phyloP scores from a whole-genome alignment of 2,888 invertebrate genomes.

The Elegia similella region DNA sequence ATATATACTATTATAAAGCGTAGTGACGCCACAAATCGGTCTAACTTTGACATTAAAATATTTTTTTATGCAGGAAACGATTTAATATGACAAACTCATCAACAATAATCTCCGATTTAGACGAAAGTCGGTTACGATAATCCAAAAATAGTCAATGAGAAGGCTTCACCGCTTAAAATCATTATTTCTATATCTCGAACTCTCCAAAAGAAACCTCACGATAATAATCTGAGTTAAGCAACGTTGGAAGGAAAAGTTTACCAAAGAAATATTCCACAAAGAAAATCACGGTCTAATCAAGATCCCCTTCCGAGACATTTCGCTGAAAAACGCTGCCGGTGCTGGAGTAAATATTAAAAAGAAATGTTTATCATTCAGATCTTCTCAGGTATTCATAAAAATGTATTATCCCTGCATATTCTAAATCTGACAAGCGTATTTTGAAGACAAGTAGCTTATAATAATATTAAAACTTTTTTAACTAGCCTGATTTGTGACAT shows the following conservation, averaged over 20 bases:
- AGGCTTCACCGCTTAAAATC: neutral
- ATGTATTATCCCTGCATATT: constrained; percentile 5
- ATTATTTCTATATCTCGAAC: constrained; percentile 1
- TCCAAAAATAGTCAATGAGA: neutral
- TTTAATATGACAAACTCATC: no score
- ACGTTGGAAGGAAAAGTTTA: constrained; percentile 27
- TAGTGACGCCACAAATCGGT: no score
- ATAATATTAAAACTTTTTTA: no score
- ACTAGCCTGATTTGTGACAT: no score
- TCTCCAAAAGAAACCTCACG: constrained; percentile 3
- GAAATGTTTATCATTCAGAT: constrained; percentile 16
- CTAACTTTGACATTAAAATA: no score
- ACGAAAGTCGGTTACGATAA: no score
- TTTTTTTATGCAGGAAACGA: no score
- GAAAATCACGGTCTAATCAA: constrained; percentile 45
- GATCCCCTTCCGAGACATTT: constrained; percentile 46
- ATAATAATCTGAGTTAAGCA: constrained; percentile 14
- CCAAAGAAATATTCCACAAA: constrained; percentile 38
- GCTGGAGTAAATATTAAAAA: neutral
- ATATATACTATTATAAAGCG: no score
- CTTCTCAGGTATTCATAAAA: constrained; percentile 10
- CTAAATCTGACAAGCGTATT: neutral
- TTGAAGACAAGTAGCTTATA: no score
- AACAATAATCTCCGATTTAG: no score
- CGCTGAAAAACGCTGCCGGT: constrained; percentile 11